Evolutionary conservation across 2,888 invertebrate genomes (phyloP).

Genomic region (Cheilosia variabilis): DNA sequence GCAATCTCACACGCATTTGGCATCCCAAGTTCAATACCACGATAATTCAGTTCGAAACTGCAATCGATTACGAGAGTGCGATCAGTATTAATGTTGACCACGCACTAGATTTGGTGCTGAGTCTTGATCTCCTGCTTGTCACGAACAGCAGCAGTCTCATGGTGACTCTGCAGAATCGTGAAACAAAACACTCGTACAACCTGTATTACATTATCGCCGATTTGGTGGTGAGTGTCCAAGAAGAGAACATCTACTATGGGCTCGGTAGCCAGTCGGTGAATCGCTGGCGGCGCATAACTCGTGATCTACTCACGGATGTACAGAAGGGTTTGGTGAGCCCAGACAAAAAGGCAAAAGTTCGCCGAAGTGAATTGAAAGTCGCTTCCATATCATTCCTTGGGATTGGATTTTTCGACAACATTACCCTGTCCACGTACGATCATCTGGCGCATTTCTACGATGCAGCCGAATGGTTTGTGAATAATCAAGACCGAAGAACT

Average conservation of each 20-base stretch:
- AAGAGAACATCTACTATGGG: slow-evolving; percentile 94
- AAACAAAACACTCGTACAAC: slow-evolving; percentile 90
- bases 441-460: slow-evolving; percentile 96
- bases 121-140: slow-evolving; percentile 88
- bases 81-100: slow-evolving; percentile 88
- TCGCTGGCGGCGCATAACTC: slow-evolving; percentile 91
- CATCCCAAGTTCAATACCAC: slow-evolving; percentile 86
- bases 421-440: slow-evolving; percentile 91
- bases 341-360: slow-evolving; percentile 80
- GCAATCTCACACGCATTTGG: slow-evolving; percentile 86
- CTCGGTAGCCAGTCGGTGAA: slow-evolving; percentile 86
- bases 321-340: slow-evolving; percentile 92
- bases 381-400: slow-evolving; percentile 88
- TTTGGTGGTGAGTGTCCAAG: slow-evolving; percentile 89
- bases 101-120: slow-evolving; percentile 90
- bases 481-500: slow-evolving; percentile 91
- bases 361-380: slow-evolving; percentile 85
- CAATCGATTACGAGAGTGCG: slow-evolving; percentile 88
- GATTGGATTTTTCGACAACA: slow-evolving; percentile 89
- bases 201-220: slow-evolving; percentile 92
- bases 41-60: slow-evolving; percentile 89
- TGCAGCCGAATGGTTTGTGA: slow-evolving; percentile 96
- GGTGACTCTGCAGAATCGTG: slow-evolving; percentile 90
- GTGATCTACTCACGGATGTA: slow-evolving; percentile 95
- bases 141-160: slow-evolving; percentile 92